Evolutionary conservation across 2,113 vertebrate genomes (phyloP).

Genomic region (Nansenia antarctica): DNA sequence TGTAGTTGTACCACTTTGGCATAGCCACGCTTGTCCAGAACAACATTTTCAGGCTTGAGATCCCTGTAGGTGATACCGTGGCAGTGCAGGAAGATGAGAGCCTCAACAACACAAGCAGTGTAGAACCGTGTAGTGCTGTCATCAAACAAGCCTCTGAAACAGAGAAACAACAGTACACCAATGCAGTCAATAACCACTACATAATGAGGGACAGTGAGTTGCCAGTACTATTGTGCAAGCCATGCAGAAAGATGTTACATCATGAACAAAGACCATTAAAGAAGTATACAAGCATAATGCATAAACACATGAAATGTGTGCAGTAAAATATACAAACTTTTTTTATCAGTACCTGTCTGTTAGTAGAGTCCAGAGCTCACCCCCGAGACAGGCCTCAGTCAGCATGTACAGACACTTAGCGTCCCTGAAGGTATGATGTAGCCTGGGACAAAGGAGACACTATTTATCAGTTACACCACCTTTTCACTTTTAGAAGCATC

Average conservation of each 20-base stretch:
- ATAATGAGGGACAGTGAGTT: background rate
- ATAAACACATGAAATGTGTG: background rate
- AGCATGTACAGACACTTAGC: conserved; percentile 67
- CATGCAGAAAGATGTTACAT: too few relatives aligned
- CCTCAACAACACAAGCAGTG: conserved; percentile 74
- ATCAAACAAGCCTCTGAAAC: conserved; percentile 67
- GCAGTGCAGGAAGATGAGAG: conserved; percentile 70
- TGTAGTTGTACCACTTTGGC: conserved; percentile 72
- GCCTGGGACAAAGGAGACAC: conserved; percentile 44
- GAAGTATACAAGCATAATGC: background rate
- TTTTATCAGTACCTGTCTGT: conserved; percentile 63
- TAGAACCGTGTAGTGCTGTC: conserved; percentile 71
- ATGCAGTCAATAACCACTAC: conserved; percentile 15
- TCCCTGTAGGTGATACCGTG: conserved; percentile 73
- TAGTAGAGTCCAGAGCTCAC: conserved; percentile 68
- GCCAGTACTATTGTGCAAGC: too few relatives aligned
- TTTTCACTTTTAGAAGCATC: too few relatives aligned
- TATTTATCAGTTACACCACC: too few relatives aligned
- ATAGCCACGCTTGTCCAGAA: conserved; percentile 74
- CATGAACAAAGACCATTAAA: too few relatives aligned
- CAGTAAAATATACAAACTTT: background rate
- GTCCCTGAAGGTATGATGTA: conserved; percentile 68
- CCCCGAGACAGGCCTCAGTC: conserved; percentile 74
- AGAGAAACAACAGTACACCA: background rate
- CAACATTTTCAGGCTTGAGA: conserved; percentile 76